Conservation (phyloP, 2,797 vertebrate species). For the Tarsius wallacei region DNA sequence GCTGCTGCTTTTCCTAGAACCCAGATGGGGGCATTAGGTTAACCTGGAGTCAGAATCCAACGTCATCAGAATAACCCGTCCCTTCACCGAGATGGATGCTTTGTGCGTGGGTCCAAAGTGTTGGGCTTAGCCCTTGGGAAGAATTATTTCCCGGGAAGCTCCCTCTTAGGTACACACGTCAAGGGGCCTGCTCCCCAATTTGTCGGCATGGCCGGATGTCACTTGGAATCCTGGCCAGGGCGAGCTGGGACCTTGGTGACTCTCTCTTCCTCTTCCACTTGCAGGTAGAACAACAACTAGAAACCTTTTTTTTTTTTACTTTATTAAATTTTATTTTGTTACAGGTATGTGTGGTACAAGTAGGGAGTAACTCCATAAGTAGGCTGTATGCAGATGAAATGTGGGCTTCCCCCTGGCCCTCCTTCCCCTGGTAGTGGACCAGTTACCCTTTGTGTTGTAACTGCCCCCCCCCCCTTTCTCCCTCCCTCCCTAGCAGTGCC, state of each 20-base stretch:
- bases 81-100: neutral
- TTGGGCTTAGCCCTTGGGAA: neutral
- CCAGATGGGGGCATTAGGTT: neutral
- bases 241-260: neutral
- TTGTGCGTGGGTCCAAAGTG: neutral
- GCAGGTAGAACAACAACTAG: neutral
- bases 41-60: neutral
- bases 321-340: too few relatives aligned
- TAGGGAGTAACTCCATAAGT: too few relatives aligned
- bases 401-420: too few relatives aligned
- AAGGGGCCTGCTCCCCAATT: neutral
- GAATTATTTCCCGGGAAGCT: neutral
- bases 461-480: too few relatives aligned
- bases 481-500: too few relatives aligned
- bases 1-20: neutral
- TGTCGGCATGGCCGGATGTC: neutral
- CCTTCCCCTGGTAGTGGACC: too few relatives aligned
- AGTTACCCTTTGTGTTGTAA: too few relatives aligned
- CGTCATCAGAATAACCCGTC: slow-evolving; percentile 1
- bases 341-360: too few relatives aligned
- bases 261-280: neutral
- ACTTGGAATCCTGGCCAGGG: slow-evolving; percentile 21
- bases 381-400: too few relatives aligned
- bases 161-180: neutral
- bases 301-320: neutral